These are phyloP conservation scores for Enteromius thamalakanensis DNA, from an alignment of 2,797 vertebrate species.

Conservation along the genomic window DNA sequence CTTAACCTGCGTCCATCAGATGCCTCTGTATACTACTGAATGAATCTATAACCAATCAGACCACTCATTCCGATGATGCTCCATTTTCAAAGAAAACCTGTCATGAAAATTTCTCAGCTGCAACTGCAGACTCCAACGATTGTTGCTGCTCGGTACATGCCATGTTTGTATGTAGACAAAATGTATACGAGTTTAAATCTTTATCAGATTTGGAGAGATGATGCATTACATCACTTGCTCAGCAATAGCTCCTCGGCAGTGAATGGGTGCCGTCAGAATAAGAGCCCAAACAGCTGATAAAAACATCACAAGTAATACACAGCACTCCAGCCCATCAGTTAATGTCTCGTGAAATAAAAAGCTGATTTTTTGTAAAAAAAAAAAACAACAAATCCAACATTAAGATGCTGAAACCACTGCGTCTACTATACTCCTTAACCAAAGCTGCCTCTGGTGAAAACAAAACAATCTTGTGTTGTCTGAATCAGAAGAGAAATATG, in stretches of 20 bases:
- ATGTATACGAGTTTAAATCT: neutral
- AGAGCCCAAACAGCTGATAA: neutral
- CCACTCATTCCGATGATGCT: no score
- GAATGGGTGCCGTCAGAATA: neutral
- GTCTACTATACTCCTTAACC: no score
- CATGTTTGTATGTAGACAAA: no score
- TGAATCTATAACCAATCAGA: no score
- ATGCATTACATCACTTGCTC: neutral
- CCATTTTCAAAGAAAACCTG: no score
- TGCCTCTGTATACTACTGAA: no score
- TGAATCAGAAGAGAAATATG: neutral
- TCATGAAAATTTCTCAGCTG: no score
- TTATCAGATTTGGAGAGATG: neutral
- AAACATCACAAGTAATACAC: no score
- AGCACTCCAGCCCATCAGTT: neutral
- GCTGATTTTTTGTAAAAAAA: neutral
- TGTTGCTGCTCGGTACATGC: no score
- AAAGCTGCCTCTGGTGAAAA: neutral
- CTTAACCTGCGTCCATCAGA: no score
- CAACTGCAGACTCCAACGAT: no score
- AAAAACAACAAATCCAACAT: neutral
- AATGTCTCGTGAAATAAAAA: neutral
- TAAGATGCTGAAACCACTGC: neutral
- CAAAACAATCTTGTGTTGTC: neutral
- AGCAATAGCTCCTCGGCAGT: neutral